Base-by-base conservation (phyloP, 2,113 vertebrate genomes). In the Tupaia chinensis region DNA sequence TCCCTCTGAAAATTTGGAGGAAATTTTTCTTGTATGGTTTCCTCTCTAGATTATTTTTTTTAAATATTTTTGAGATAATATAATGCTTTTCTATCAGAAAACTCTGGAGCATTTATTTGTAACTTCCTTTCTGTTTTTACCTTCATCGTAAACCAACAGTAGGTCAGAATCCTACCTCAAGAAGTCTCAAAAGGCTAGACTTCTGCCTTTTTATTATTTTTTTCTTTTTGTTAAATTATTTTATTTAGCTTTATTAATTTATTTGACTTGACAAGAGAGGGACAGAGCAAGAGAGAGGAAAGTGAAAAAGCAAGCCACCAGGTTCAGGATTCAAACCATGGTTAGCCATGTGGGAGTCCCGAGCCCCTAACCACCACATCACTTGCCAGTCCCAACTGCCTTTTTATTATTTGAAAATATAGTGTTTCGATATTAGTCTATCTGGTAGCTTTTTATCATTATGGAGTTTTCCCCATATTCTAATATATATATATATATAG, bases 361-460 rank as follows among this genome's bases (percentile, higher is more conserved):
- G 44, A 44, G 44, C 44, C 44, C 44, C 44, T 44, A 44, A 44
- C 44, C 44, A 44, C 44, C 44, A 44, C 44, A 44, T 44, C 44
- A 44, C 44, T 5, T 44, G 44, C 44, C 44, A 44, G 44, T 44
- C 44, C 44, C 44, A 44, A 44, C 32, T 73, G 20, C 4, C 34
- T 94, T 92, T 93, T 90, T 87, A 58, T 74, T 76, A 61, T 72
- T 66, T 90, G 84, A 92, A 97, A 93, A 66, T 44, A n/a, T 1
- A 89, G 4, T 54, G 7, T 65, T 95, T 97, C 88, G 58, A 44
- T 69, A 80, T 68, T 68, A 58, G 13, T 34, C 29, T 91, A 15
- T 91, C 80, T 70, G 1, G 58, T 87, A 68, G 29, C 32, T 27
- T 84, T 73, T 34, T 93, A 83, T n/a, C 10, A 56, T 72, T 77